Evolutionary conservation across 2,888 invertebrate species (phyloP).

Genomic region (Spisula subtruncata): DNA sequence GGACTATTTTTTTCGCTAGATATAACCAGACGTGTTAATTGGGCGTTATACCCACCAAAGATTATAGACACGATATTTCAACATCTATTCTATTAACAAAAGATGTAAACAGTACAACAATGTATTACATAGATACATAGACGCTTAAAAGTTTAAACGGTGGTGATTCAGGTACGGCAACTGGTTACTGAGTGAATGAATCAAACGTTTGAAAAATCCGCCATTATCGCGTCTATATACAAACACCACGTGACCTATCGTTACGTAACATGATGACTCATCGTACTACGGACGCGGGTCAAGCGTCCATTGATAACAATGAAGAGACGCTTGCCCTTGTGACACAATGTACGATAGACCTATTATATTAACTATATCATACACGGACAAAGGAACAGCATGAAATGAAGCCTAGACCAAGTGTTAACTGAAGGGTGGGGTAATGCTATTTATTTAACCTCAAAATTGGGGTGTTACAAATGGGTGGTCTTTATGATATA

Average conservation of each 20-base stretch:
- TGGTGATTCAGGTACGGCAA: neutral
- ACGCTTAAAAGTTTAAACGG: neutral
- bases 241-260: neutral
- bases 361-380: neutral
- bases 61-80: neutral
- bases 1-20: neutral
- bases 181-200: neutral
- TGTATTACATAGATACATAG: neutral
- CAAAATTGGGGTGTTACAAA: neutral
- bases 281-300: conserved; percentile 18
- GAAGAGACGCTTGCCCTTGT: neutral
- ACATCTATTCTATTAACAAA: conserved; percentile 1
- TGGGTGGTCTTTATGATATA: conserved; percentile 7
- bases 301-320: neutral
- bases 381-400: neutral
- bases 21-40: neutral
- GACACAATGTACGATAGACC: neutral
- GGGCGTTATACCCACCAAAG: neutral
- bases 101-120: neutral
- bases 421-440: neutral
- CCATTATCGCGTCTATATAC: conserved; percentile 7
- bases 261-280: conserved; percentile 11
- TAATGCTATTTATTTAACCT: conserved; percentile 2
- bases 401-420: neutral
- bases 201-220: neutral